These are phyloP conservation scores for Hycleus phaleratus DNA, from an alignment of 1,140 invertebrate species.

Conservation along the genomic window DNA sequence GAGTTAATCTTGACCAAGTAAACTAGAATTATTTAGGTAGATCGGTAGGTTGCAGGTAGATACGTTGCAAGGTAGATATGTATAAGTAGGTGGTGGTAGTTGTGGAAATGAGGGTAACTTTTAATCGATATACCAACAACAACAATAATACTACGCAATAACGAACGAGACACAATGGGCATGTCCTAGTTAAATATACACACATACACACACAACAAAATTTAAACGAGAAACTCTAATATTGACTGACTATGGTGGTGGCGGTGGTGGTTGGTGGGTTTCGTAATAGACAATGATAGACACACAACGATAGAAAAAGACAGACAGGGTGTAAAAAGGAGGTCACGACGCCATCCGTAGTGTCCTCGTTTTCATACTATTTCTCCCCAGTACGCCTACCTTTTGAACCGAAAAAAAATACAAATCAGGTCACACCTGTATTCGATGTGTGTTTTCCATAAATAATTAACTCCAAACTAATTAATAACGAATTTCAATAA, in stretches of 20 bases:
- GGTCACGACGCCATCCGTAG: constrained; percentile 21
- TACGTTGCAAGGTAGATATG: too few species aligned
- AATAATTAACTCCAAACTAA: too few species aligned
- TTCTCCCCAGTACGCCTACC: not conserved
- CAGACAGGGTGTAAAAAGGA: constrained; percentile 13
- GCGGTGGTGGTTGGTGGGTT: not conserved
- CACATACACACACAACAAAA: not conserved
- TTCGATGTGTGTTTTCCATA: too few species aligned
- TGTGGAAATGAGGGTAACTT: not conserved
- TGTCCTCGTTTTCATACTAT: constrained; percentile 5
- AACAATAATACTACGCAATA: constrained; percentile 3
- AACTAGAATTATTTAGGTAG: not conserved
- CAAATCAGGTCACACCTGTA: not conserved
- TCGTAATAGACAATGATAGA: too few species aligned
- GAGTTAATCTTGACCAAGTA: constrained; percentile 4
- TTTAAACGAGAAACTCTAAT: not conserved
- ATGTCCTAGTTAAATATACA: constrained; percentile 12
- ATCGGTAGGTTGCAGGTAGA: too few species aligned
- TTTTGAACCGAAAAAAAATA: not conserved
- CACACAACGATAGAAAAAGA: too few species aligned
- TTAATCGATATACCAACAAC: constrained; percentile 8
- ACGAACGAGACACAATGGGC: constrained; percentile 14
- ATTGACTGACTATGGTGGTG: not conserved
- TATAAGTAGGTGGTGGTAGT: too few species aligned
- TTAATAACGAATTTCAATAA: too few species aligned